Evolutionary conservation across 92 coral and sea anemone genomes (phyloP), one percentile per base, ranked within the genome.

Genomic region (Heliopora coerulea): DNA sequence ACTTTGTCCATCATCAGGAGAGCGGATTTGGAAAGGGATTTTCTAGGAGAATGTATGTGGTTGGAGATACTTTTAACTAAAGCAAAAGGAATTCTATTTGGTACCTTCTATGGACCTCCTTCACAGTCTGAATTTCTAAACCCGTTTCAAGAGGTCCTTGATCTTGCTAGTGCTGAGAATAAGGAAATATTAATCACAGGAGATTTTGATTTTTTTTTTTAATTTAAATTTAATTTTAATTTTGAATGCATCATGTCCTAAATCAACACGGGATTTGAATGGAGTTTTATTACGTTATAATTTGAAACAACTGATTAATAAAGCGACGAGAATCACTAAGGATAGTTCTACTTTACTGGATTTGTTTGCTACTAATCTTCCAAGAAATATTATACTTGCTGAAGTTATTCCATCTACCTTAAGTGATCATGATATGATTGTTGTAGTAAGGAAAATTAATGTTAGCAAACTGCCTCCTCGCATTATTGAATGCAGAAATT

Each of bases 61-160:
- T 52, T 82, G 18, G 86, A 82, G 75, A 34, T 82, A 2, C 42
- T 74, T 54, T 68, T 82, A 7, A 76, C 82, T 12, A 75, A 65
- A n/a, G 23, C 70, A 0, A 75, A 75, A 57, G 82, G 73, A 0
- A 82, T 82, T 10, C 54, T 82, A 25, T 76, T 76, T 82, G 86
- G 83, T 37, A 82, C 86, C 20, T 65, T 82, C 40, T 82, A 77
- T 58, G 69, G 79, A 15, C 73, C 74, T 7, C 86, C 83, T 2
- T 37, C 82, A 30, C 78, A 66, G 41, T 0, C 78, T 14, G 78
- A 75, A 40, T 82, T 65, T 33, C 11, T 68, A 44, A 19, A 57
- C 31, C 50, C 56, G 9, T 80, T 80, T 44, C 18, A 30, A 44
- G 81, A 66, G 6, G 54, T 40, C 17, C 46, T 56, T 20, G 68